Base-by-base conservation (phyloP, 2,888 invertebrate genomes). In the Diaperis boleti region DNA sequence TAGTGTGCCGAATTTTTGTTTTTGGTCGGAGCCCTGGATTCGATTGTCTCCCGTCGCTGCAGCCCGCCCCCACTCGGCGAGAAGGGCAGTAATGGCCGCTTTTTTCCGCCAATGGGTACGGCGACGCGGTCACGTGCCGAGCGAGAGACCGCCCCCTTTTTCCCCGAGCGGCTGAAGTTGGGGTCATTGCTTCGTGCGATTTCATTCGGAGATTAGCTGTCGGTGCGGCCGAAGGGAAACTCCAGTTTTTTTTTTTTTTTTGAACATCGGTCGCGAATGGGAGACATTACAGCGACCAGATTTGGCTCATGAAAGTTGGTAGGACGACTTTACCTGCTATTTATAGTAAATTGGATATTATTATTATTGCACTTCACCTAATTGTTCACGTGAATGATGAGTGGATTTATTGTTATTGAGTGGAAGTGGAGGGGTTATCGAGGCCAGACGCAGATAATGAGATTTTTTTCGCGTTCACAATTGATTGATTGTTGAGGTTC, bases 161-260 rank as follows among this genome's bases (percentile, higher is more conserved):
- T n/a, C n/a, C 49, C 26, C 49, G 49, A 39, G 39, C 39, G 49
- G 47, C 59, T 29, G 10, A n/a, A 33, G 10, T 26, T 14, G 39
- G 44, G 59, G 59, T 60, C 59, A 60, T 52, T 60, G 59, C 52
- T 44, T 60, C 26, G 15, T 44, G 44, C 37, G 59, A 60, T 60
- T 42, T 59, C 49, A 37, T 45, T 26, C 31, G 17, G 37, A 57
- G 57, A 57, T 45, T 57, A 57, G 33, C 7, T 18, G 17, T 33
- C 6, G 31, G 7, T 18, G 18, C 18, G 50, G 37, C 10, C 37
- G 18, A 31, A 15, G 44, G 35, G 11, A 42, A 22, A 35, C 13
- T 50, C 20, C 37, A 8, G 1, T 14, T 1, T 8, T 15, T 26
- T 41, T 54, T 42, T 42, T 18, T 41, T n/a, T n/a, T n/a, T n/a